These are phyloP conservation scores for Corythornis cristatus DNA, from an alignment of 2,113 vertebrate genomes.

Conservation along the genomic window DNA sequence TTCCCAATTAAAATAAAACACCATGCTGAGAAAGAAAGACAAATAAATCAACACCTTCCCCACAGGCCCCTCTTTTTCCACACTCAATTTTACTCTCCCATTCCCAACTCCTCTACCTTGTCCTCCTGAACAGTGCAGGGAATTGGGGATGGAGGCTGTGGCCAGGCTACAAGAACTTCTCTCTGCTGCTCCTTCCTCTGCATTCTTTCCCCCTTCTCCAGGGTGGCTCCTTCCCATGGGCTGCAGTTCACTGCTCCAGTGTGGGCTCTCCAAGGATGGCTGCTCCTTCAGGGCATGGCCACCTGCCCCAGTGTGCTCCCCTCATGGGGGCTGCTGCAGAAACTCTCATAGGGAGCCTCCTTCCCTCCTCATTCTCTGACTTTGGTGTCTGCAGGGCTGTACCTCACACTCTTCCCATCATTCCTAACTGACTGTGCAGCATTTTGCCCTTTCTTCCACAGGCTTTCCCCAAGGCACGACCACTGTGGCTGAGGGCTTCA, in stretches of 20 bases:
- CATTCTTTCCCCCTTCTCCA: not conserved
- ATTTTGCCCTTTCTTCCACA: not conserved
- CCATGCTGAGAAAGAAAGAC: not conserved
- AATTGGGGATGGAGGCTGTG: not conserved
- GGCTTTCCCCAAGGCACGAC: not conserved
- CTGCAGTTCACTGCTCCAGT: not conserved
- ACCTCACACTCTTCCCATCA: not conserved
- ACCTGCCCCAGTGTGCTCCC: not conserved
- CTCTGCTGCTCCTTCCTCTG: not conserved
- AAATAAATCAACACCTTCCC: not conserved
- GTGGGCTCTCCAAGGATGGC: too few species aligned
- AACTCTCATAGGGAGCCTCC: not conserved
- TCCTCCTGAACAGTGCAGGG: accelerated
- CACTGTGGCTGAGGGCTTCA: not conserved
- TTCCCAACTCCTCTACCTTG: not conserved
- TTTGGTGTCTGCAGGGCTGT: not conserved
- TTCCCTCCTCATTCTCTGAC: not conserved
- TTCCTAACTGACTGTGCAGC: not conserved
- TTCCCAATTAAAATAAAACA: not conserved
- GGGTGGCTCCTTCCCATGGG: not conserved
- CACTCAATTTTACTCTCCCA: not conserved
- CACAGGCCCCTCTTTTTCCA: not conserved
- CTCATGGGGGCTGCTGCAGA: not conserved
- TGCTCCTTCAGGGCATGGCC: too few species aligned
- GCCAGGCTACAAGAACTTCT: not conserved